Evolutionary conservation across 2,888 invertebrate genomes (phyloP).

Genomic region (Strigamia transsilvanica): DNA sequence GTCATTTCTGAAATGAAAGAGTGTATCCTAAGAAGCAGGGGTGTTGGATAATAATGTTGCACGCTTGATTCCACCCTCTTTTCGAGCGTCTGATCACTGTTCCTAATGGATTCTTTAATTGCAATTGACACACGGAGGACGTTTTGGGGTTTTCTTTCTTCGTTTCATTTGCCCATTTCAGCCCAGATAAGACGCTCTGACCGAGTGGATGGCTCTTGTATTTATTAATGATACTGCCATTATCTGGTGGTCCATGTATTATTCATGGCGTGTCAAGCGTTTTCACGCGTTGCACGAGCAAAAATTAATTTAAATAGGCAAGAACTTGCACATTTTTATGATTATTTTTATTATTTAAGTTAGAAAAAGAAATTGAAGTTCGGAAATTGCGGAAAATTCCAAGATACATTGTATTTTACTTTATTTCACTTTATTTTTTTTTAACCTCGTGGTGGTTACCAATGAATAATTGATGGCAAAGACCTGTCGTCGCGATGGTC

Average conservation of each 20-base stretch:
- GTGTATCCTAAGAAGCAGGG: constrained; percentile 13
- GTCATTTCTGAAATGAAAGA: constrained; percentile 25
- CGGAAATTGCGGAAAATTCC: not conserved
- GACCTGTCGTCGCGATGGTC: constrained; percentile 45
- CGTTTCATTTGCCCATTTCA: constrained; percentile 49
- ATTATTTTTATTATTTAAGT: not conserved
- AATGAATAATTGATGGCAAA: constrained; percentile 44
- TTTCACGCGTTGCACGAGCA: constrained; percentile 34
- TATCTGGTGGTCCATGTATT: constrained; percentile 50
- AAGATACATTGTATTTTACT: not conserved
- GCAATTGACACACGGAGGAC: constrained; percentile 47
- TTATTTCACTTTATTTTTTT: not conserved
- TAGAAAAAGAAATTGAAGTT: not conserved
- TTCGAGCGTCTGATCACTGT: constrained; percentile 29
- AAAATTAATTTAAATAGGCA: constrained; percentile 49
- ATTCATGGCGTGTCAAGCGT: constrained; percentile 51
- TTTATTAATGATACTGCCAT: constrained; percentile 51
- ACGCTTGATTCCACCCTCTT: constrained; percentile 43
- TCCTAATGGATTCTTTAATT: constrained; percentile 45
- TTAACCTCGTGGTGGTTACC: not conserved
- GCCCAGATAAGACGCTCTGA: constrained; percentile 43
- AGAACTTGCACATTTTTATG: constrained; percentile 32
- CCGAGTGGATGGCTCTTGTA: constrained; percentile 48
- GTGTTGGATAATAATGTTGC: constrained; percentile 23
- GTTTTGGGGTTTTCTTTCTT: constrained; percentile 46